These are phyloP conservation scores for Melanerpes formicivorus DNA, from an alignment of 2,113 vertebrate species.

Conservation along the genomic window DNA sequence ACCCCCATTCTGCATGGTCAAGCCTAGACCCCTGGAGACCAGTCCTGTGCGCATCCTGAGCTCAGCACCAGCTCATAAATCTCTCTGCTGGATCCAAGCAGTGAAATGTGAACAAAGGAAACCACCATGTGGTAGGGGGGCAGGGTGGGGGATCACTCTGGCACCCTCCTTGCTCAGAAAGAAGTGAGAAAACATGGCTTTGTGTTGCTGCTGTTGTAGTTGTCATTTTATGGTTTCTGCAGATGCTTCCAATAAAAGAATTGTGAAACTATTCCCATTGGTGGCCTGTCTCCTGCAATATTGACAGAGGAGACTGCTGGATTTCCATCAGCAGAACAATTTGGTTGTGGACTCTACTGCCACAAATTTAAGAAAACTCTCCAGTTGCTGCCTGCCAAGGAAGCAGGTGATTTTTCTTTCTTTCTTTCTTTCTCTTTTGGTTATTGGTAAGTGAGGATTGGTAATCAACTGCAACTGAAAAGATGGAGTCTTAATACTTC, in stretches of 20 bases:
- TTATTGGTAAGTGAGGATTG: neutral
- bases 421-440: neutral
- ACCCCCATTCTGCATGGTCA: neutral
- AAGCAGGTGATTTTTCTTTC: conserved; percentile 31
- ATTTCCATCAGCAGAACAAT: conserved; percentile 43
- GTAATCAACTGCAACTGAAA: neutral
- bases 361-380: neutral
- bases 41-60: neutral
- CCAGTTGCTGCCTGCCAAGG: conserved; percentile 13
- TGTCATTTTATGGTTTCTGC: conserved; percentile 68
- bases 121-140: neutral
- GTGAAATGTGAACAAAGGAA: conserved; percentile 71
- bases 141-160: conserved; percentile 7
- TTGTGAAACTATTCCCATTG: conserved; percentile 64
- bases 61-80: conserved; percentile 59
- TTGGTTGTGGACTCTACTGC: neutral
- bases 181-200: conserved; percentile 70
- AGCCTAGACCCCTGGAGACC: neutral
- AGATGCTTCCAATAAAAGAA: conserved; percentile 70
- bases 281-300: conserved; percentile 38
- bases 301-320: conserved; percentile 25
- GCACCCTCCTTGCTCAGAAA: conserved; percentile 47
- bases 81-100: conserved; percentile 50
- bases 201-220: conserved; percentile 62
- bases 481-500: neutral